Percentiles rank a stretch among this genome's conserved stretches.
phyloP scores from a whole-genome alignment of 2,797 vertebrate species.

The Sebastes nivosus region DNA sequence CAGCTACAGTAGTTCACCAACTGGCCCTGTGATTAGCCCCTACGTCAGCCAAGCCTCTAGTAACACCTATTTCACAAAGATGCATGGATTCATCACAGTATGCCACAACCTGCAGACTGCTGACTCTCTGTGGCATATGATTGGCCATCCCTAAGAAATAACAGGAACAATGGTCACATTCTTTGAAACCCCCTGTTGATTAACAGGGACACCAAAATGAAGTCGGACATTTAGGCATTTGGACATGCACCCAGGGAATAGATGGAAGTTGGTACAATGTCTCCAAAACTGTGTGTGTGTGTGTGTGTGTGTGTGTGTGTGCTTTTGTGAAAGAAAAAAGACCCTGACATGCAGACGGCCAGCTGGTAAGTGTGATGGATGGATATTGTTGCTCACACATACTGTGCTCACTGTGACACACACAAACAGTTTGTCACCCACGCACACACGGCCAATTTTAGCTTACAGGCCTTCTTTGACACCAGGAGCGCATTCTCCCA shows the following conservation, averaged over 20 bases:
- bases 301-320: background rate
- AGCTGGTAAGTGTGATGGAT: conserved; percentile 59
- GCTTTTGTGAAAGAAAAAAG: conserved; percentile 19
- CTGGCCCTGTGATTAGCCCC: background rate
- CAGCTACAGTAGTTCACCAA: background rate
- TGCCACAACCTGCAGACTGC: background rate
- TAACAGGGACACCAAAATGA: background rate
- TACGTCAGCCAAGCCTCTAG: background rate
- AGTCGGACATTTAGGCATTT: background rate
- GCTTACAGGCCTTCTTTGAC: conserved; percentile 3
- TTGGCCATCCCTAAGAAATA: background rate
- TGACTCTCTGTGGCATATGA: background rate
- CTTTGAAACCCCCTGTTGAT: background rate
- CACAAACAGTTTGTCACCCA: background rate
- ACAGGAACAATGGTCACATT: background rate
- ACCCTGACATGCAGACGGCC: conserved; percentile 34
- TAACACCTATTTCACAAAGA: background rate
- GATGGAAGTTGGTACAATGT: background rate
- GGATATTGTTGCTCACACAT: conserved; percentile 50
- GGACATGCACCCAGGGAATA: conserved; percentile 1
- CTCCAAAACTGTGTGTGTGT: background rate
- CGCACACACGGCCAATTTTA: background rate
- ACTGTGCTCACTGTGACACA: conserved; percentile 3
- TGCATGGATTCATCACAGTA: background rate
- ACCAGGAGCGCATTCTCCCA: background rate